Conservation (phyloP, 37 sponge, comb jelly and placozoan species). For the Aplysina aerophoba region DNA sequence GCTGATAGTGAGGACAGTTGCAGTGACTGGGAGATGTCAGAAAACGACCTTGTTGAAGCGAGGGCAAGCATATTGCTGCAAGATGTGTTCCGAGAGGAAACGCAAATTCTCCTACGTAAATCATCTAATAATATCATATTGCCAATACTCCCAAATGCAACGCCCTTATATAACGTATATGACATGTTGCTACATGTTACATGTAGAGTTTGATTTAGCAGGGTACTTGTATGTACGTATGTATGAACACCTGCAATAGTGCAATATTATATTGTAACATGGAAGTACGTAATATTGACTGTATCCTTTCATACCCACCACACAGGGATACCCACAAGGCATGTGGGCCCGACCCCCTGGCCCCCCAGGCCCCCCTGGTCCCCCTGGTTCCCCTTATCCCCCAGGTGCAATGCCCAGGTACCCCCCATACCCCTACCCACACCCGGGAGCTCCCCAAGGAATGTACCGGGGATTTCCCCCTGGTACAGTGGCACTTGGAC, state of each 20-base stretch:
- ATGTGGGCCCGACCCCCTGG: not conserved
- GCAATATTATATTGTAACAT: too few species aligned
- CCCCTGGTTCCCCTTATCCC: conserved; percentile 18
- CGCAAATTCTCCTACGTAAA: not conserved
- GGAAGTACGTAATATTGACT: too few species aligned
- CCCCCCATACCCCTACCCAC: conserved; percentile 21
- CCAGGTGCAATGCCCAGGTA: conserved; percentile 1
- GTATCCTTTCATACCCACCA: not conserved
- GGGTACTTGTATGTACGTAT: too few species aligned
- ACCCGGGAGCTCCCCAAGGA: not conserved
- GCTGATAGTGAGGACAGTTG: not conserved
- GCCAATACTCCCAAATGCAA: too few species aligned
- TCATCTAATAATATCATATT: too few species aligned
- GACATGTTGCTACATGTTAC: too few species aligned
- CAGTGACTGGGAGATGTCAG: conserved; percentile 12
- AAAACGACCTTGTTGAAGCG: not conserved
- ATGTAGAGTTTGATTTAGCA: too few species aligned
- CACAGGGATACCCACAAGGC: conserved; percentile 5
- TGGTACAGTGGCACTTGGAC: conserved; percentile 30
- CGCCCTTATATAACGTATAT: too few species aligned
- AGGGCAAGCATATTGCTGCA: not conserved
- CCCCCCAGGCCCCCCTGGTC: not conserved
- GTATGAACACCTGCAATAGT: too few species aligned
- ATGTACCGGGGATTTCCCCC: conserved; percentile 6
- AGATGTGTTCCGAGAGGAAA: not conserved